Conservation (phyloP, 2,797 vertebrate species). For the Lacerta agilis region DNA sequence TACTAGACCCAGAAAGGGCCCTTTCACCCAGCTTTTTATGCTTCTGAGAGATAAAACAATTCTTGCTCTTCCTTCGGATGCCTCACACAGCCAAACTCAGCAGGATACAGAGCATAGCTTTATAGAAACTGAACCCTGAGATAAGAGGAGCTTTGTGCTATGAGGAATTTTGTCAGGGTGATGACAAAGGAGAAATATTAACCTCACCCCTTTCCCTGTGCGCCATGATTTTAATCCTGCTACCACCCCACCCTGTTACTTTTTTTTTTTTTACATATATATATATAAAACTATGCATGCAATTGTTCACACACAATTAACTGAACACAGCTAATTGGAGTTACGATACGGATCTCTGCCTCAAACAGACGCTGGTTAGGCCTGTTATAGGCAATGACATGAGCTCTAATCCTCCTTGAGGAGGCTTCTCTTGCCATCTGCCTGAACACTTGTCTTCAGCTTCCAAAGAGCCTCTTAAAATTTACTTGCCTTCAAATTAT, state of each 20-base stretch:
- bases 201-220: not conserved
- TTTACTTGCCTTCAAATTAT: not conserved
- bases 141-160: not conserved
- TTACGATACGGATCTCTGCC: not conserved
- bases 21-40: not conserved
- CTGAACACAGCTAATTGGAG: not conserved
- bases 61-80: not conserved
- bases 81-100: not conserved
- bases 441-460: not conserved
- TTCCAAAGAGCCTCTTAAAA: not conserved
- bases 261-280: not conserved
- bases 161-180: not conserved
- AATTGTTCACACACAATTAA: not conserved
- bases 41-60: not conserved
- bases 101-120: not conserved
- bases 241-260: not conserved
- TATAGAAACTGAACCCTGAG: not conserved
- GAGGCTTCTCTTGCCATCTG: not conserved
- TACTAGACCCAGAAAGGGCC: not conserved
- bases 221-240: not conserved
- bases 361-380: not conserved
- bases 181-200: not conserved
- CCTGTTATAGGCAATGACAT: not conserved
- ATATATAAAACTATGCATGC: not conserved
- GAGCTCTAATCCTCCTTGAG: not conserved